Conservation (phyloP, 1,140 invertebrate genomes). For the Platorchestia sp. region DNA sequence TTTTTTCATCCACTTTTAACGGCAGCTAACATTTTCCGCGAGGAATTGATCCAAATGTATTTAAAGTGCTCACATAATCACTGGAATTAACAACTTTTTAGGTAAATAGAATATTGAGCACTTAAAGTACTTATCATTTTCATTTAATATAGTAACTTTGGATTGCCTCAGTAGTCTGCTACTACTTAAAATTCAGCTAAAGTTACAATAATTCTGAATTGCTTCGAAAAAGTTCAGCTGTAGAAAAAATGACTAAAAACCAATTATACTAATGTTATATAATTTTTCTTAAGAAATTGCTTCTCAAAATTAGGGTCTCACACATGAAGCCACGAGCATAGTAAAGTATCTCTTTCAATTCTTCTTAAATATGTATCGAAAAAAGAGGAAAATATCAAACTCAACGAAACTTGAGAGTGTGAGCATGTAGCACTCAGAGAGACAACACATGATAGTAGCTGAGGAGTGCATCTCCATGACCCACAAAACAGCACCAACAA, state of each 20-base stretch:
- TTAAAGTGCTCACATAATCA: no score
- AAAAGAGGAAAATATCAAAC: background rate
- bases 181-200: background rate
- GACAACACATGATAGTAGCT: background rate
- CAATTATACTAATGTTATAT: background rate
- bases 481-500: background rate
- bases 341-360: background rate
- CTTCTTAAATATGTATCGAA: background rate
- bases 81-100: no score
- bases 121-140: no score
- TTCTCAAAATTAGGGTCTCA: no score
- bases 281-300: background rate
- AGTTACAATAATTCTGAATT: background rate
- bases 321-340: background rate
- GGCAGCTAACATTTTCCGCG: no score
- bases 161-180: background rate
- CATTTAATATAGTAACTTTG: no score
- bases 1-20: no score
- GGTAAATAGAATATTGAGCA: no score
- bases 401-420: background rate
- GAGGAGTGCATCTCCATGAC: background rate
- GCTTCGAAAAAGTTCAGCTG: background rate
- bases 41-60: no score
- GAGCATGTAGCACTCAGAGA: background rate
- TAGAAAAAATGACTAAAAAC: background rate